These are phyloP conservation scores for Brachymystax lenok DNA, from an alignment of 2,797 vertebrate genomes.

Conservation along the genomic window DNA sequence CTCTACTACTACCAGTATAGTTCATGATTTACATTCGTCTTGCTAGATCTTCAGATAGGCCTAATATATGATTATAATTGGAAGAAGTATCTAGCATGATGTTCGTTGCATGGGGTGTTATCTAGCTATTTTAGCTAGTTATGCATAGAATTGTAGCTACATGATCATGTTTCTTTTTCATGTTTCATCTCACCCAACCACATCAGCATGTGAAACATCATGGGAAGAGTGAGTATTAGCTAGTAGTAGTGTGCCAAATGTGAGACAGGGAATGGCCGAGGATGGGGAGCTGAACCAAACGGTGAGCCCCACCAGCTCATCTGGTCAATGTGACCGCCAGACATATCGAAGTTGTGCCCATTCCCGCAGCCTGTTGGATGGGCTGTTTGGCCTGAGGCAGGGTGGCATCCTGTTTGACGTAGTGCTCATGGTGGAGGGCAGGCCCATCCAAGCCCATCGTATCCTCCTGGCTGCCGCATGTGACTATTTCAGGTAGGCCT, in stretches of 20 bases:
- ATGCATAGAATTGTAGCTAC: not conserved
- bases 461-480: constrained; percentile 94
- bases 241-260: constrained; percentile 30
- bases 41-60: not conserved
- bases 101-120: not conserved
- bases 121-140: not conserved
- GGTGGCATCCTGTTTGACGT: constrained; percentile 90
- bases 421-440: constrained; percentile 88
- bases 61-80: not conserved
- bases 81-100: not conserved
- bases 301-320: constrained; percentile 59
- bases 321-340: constrained; percentile 71
- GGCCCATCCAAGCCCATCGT: constrained; percentile 88
- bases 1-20: not conserved
- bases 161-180: not conserved
- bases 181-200: not conserved
- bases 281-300: constrained; percentile 68
- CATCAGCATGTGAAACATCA: constrained; percentile 2
- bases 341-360: constrained; percentile 85
- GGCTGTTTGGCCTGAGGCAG: constrained; percentile 85
- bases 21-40: not conserved
- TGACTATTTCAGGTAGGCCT: constrained; percentile 90
- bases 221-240: not conserved
- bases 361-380: constrained; percentile 85
- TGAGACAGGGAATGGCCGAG: constrained; percentile 73